A percentile compares a stretch with the other conserved stretches of the same genome.
Evolutionary conservation across 2,113 vertebrate species (phyloP).

Genomic region (Nestor notabilis): DNA sequence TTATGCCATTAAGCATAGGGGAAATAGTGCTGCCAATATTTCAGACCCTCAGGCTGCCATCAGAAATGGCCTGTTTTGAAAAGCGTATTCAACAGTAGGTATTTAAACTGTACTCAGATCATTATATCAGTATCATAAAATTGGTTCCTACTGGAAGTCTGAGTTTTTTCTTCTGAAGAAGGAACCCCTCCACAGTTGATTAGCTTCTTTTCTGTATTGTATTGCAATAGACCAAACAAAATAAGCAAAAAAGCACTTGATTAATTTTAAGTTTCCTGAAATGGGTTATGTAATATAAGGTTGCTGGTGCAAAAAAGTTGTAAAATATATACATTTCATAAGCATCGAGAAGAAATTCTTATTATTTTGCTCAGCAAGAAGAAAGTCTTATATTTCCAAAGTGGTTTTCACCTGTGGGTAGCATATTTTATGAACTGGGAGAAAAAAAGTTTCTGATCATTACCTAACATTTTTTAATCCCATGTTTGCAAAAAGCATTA

Average conservation of each 20-base stretch:
- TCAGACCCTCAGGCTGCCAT: constrained; percentile 2
- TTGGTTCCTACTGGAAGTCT: neutral
- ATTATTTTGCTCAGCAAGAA: neutral
- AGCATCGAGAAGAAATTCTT: neutral
- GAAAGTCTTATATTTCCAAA: neutral
- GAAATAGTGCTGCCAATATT: neutral
- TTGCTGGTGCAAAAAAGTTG: neutral
- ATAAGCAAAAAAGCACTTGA: neutral
- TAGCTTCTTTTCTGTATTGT: neutral
- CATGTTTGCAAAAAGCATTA: neutral
- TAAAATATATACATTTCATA: constrained; percentile 3
- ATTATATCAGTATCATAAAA: constrained; percentile 15
- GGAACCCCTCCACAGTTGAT: neutral
- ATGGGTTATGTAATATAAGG: neutral
- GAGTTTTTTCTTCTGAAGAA: neutral
- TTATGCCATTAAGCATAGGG: constrained; percentile 2
- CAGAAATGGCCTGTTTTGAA: constrained; percentile 2
- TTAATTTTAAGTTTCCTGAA: neutral
- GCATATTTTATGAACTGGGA: neutral
- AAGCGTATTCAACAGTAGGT: neutral
- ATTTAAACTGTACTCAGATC: constrained; percentile 28
- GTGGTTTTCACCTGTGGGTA: neutral
- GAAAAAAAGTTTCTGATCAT: neutral
- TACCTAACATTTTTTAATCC: neutral
- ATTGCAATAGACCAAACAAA: constrained; percentile 15